Base-by-base conservation (phyloP, 2,797 vertebrate genomes). In the Dromococcyx pavoninus region DNA sequence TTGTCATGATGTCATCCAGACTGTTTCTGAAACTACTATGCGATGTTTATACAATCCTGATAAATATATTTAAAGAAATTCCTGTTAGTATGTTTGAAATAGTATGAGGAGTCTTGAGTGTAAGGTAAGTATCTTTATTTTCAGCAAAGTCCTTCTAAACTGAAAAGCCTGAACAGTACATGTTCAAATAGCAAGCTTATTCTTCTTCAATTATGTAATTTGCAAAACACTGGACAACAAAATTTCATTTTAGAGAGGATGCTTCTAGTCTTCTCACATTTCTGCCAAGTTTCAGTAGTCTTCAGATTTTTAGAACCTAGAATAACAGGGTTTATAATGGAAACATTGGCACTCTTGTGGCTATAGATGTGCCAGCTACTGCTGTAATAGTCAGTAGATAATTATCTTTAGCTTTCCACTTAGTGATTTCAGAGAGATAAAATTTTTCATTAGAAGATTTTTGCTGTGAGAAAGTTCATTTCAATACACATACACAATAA, bases 371-470 rank as follows among this genome's bases (percentile, higher is more conserved):
- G 39, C 22, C 53, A 94, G 41, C 83, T 95, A 93, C 44, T n/a
- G 37, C 16, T 87, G 30, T 19, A 76, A 22, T 65, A 83, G 91
- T 89, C 48, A 69, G 73, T 16, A 91, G 27, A 82, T 90, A 89
- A 93, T 86, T 88, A 30, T 22, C 85, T 88, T 80, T 61, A 76
- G 18, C 41, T 79, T 96, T 88, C 39, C 58, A 82, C 21, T 91
- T 62, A 80, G 58, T 86, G 58, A 89, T 91, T 74, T 85, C 74
- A 6, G n/a, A 82, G 27, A 74, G 37, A 53, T 79, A 11, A 76
- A 72, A 23, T 54, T 91, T 95, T 96, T 95, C 58, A 75, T 86
- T 92, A 70, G 65, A 94, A 70, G 6, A 86, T 50, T 82, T 69
- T 91, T 79, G 8, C 27, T 75, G 21, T 46, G 56, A 86, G 23